Conservation (phyloP, 2,113 vertebrate species). For the Aldabrachelys gigantea region DNA sequence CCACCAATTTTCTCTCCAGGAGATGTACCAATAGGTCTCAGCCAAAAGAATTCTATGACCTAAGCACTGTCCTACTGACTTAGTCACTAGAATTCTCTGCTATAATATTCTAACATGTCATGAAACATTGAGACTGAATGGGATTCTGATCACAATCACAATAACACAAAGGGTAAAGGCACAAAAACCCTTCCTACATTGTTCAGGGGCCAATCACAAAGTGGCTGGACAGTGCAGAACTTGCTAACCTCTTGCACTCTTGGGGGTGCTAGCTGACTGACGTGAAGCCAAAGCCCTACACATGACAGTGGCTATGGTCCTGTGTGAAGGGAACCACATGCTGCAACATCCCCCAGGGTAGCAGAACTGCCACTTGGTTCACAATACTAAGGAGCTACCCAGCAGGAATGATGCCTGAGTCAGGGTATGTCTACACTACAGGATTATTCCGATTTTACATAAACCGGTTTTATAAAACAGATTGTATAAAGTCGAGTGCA, state of each 20-base stretch:
- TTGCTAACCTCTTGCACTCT: not conserved
- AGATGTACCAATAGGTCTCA: conserved; percentile 43
- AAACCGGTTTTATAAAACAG: no score
- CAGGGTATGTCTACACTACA: no score
- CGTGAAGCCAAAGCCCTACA: not conserved
- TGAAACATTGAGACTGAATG: not conserved
- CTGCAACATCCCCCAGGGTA: not conserved
- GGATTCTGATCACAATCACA: not conserved
- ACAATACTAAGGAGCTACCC: not conserved
- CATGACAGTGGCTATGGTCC: not conserved
- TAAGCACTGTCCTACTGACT: not conserved
- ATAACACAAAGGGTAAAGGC: not conserved
- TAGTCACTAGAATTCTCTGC: accelerated
- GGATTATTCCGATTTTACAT: no score
- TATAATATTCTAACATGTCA: accelerated
- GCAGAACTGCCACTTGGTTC: not conserved
- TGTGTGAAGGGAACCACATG: not conserved
- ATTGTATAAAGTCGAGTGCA: no score
- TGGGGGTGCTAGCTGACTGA: not conserved
- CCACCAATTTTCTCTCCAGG: conserved; percentile 15
- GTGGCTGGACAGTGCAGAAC: not conserved
- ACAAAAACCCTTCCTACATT: not conserved
- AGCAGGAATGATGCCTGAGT: not conserved
- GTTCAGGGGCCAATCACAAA: not conserved
- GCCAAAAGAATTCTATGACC: conserved; percentile 1